A percentile compares a stretch with the other conserved stretches of the same genome.
Conservation (phyloP, 37 sponge, comb jelly and placozoan genomes). For the Chondrosia reniformis region DNA sequence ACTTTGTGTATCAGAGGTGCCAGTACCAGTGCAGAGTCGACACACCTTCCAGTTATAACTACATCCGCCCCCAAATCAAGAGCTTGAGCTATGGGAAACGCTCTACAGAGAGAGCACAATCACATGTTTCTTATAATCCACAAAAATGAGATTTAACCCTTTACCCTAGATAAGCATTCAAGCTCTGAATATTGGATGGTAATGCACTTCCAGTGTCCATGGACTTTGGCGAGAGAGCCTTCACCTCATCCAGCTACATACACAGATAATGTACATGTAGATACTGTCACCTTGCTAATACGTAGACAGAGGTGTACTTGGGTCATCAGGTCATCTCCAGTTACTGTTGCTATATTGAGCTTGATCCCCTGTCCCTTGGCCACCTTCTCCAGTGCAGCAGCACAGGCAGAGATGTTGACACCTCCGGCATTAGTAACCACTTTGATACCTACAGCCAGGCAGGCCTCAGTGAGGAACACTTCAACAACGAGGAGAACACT, state of each 20-base stretch:
- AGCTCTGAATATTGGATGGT: conserved; percentile 58
- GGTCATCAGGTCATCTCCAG: conserved; percentile 87
- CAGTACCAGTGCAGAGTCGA: conserved; percentile 90
- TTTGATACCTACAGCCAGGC: conserved; percentile 49
- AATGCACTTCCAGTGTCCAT: conserved; percentile 29
- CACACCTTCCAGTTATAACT: conserved; percentile 94
- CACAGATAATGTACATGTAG: background rate
- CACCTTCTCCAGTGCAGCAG: conserved; percentile 33
- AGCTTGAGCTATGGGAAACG: conserved; percentile 85
- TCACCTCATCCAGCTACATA: conserved; percentile 2
- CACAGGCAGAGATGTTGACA: conserved; percentile 78
- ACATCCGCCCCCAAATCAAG: conserved; percentile 89
- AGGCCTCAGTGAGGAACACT: background rate
- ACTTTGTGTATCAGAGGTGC: conserved; percentile 95
- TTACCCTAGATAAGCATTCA: conserved; percentile 93
- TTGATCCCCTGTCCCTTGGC: conserved; percentile 68
- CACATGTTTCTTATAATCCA: background rate
- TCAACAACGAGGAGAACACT: background rate
- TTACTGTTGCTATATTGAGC: conserved; percentile 82
- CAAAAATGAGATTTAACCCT: background rate
- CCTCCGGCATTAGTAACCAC: conserved; percentile 96
- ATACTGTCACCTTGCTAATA: background rate
- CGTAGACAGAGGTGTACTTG: too few relatives aligned
- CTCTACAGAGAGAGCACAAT: conserved; percentile 41
- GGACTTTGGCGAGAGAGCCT: background rate